These are phyloP conservation scores for Edolisoma coerulescens DNA, from an alignment of 2,113 vertebrate species.

Conservation along the genomic window DNA sequence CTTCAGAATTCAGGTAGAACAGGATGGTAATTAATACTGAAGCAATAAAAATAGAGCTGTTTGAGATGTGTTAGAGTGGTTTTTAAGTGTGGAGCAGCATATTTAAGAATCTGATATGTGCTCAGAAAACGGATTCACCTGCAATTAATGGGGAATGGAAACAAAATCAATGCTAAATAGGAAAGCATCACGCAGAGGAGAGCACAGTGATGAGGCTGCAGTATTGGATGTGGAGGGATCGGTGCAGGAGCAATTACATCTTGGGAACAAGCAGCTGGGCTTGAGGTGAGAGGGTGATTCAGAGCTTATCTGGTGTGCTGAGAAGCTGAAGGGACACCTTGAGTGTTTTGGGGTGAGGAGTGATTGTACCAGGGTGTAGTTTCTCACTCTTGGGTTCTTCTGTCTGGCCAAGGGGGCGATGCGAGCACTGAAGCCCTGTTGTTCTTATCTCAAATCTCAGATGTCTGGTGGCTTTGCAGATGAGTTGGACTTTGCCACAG, in stretches of 20 bases:
- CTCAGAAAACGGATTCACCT: slow-evolving; percentile 21
- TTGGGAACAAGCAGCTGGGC: background rate
- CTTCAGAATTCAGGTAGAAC: background rate
- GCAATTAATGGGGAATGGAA: slow-evolving; percentile 18
- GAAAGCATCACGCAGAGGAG: background rate
- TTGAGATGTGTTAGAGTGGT: background rate
- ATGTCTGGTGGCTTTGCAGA: background rate
- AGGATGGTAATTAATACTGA: background rate
- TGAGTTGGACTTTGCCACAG: background rate
- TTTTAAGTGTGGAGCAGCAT: background rate
- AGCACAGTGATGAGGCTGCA: background rate
- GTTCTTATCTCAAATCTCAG: background rate
- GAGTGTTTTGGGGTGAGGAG: background rate
- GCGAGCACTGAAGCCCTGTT: background rate
- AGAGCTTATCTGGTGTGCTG: background rate
- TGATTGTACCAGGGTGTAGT: background rate
- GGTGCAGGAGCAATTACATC: background rate
- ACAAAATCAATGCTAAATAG: slow-evolving; percentile 49
- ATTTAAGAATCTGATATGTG: background rate
- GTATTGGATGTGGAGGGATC: background rate
- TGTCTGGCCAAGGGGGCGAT: background rate
- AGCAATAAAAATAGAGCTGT: background rate
- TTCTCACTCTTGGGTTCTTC: background rate
- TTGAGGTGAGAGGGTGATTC: background rate
- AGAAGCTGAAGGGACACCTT: background rate